Evolutionary conservation across 1,140 invertebrate species (phyloP).

Genomic region (Liolophura sinensis): DNA sequence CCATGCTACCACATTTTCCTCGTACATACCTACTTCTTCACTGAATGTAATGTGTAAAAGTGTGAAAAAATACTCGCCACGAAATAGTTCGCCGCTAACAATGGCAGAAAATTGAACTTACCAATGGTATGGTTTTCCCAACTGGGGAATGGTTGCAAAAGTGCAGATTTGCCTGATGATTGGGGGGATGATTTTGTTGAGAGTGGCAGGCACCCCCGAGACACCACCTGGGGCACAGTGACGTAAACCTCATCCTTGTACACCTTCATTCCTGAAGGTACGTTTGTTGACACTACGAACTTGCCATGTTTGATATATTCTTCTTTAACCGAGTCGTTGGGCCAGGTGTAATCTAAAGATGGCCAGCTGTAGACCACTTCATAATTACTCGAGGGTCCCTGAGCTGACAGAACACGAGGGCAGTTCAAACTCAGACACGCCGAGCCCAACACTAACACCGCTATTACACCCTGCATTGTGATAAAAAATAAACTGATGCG

Average conservation of each 20-base stretch:
- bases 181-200: conserved; percentile 21
- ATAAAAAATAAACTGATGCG: too few relatives aligned
- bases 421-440: too few relatives aligned
- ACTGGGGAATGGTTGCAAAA: conserved; percentile 27
- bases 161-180: neutral
- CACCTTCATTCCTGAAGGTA: conserved; percentile 25
- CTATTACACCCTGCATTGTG: too few relatives aligned
- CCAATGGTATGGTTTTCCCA: conserved; percentile 30
- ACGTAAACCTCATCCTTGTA: conserved; percentile 33
- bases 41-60: too few relatives aligned
- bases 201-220: conserved; percentile 23
- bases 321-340: conserved; percentile 1
- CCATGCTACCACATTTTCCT: too few relatives aligned
- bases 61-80: too few relatives aligned
- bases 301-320: conserved; percentile 1
- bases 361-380: conserved; percentile 11
- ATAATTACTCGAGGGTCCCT: too few relatives aligned
- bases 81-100: too few relatives aligned
- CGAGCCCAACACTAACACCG: too few relatives aligned
- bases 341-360: conserved; percentile 22
- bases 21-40: too few relatives aligned
- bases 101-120: too few relatives aligned
- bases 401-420: too few relatives aligned
- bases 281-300: conserved; percentile 17
- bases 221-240: conserved; percentile 32